Percentiles rank a stretch among this genome's conserved stretches.
Evolutionary conservation across 2,113 vertebrate species (phyloP).

Genomic region (Delphinapterus leucas): DNA sequence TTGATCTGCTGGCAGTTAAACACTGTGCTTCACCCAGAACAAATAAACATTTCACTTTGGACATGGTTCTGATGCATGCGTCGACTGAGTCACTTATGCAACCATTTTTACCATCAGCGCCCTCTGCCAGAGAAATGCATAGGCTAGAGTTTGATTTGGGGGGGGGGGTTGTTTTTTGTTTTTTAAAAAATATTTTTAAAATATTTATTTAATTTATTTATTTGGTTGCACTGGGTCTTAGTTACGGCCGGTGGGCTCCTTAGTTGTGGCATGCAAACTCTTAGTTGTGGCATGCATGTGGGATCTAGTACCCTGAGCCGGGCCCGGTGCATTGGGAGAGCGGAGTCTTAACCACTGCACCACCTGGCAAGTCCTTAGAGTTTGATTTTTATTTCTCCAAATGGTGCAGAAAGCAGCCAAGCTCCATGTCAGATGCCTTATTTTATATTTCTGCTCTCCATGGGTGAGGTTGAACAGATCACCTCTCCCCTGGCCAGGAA

Average conservation of each 20-base stretch:
- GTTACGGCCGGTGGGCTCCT: too few relatives aligned
- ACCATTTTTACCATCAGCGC: background rate
- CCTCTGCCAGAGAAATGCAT: background rate
- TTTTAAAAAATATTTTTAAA: too few relatives aligned
- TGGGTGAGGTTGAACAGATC: fast-evolving
- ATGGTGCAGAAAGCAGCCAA: background rate
- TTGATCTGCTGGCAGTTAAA: background rate
- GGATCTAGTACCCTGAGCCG: too few relatives aligned
- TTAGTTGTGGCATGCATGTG: too few relatives aligned
- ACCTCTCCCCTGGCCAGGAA: fast-evolving
- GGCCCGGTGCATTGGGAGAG: too few relatives aligned
- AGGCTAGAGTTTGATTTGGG: background rate
- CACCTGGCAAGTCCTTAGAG: too few relatives aligned
- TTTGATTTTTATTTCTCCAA: background rate
- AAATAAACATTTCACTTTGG: background rate
- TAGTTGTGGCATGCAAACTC: too few relatives aligned
- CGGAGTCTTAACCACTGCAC: too few relatives aligned
- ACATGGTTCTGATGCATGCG: fast-evolving
- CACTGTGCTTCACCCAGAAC: background rate
- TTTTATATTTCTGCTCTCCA: background rate
- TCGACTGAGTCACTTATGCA: fast-evolving
- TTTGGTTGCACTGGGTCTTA: too few relatives aligned
- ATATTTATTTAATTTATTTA: too few relatives aligned
- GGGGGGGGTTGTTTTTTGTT: too few relatives aligned
- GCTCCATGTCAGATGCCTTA: background rate